phyloP scores from a whole-genome alignment of 2,113 vertebrate species.

The Rallus limicola region DNA sequence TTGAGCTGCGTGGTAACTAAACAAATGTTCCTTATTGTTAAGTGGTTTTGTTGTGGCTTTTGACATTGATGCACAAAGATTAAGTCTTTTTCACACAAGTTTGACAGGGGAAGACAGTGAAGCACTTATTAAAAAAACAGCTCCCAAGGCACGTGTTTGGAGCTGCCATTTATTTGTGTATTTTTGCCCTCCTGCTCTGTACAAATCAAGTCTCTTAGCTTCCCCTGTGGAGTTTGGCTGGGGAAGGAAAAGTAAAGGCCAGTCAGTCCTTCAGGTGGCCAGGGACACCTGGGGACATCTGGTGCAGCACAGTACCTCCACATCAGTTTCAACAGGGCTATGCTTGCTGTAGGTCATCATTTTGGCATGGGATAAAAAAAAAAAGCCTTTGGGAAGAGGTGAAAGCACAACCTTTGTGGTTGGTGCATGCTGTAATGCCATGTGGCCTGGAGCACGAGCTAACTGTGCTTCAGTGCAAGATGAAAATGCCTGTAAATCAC shows the following conservation, averaged over 20 bases:
- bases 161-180: background rate
- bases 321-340: background rate
- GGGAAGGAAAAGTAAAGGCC: background rate
- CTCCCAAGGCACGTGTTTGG: background rate
- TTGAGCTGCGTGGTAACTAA: background rate
- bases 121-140: background rate
- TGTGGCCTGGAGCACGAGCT: background rate
- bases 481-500: conserved; percentile 10
- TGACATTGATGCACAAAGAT: background rate
- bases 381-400: background rate
- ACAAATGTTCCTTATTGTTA: background rate
- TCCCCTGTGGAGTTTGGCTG: background rate
- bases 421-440: background rate
- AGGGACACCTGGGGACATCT: fast-evolving
- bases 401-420: background rate
- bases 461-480: background rate
- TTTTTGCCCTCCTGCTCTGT: background rate
- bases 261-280: background rate
- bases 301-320: background rate
- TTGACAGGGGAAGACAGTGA: background rate
- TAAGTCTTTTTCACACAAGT: background rate
- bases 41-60: background rate
- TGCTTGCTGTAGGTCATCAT: background rate
- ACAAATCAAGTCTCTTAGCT: background rate
- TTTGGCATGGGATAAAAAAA: background rate